Base-by-base conservation (phyloP, 1,140 invertebrate species). In the Episyrphus balteatus region DNA sequence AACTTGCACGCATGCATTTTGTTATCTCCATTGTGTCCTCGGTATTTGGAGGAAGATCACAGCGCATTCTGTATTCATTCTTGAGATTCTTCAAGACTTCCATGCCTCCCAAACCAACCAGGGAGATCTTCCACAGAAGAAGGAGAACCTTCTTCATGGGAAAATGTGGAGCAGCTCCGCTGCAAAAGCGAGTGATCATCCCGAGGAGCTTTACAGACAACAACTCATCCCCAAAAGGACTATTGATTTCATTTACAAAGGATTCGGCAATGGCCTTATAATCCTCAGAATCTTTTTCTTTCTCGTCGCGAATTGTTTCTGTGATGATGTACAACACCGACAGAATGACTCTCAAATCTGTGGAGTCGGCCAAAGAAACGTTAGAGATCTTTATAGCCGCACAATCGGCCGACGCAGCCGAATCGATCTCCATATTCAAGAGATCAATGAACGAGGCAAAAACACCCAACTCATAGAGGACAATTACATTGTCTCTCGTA, bases 141-240 rank as follows among this genome's bases (percentile, higher is more conserved):
- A 98, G 70, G 21, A 98, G 71, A 44, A 98, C 88, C 75, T 98
- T 98, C 68, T 95, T 97, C 80, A 98, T 96, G 13, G 94, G 94
- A 74, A 95, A 97, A 73, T 96, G 91, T 39, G 92, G 89, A 11
- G 90, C 87, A 36, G 84, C 82, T 1, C 92, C 92, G 60, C 88
- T 92, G 71, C 93, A 98, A 64, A 97, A 93, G 54, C 83, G 79
- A 15, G 90, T 94, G 8, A 97, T 88, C 92, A 98, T 93, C 51
- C 84, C 82, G 40, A 98, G 77, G 47, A 98, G 72, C 60, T 92
- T 92, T 3, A 96, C 81, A 12, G 86, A 82, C 12, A 97, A 69
- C 42, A 93, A 69, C 64, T 95, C 91, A 58, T 93, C 90, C 38
- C 79, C 78, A 64, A 75, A 67, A 7, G 74, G 74, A 33, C 72